Base-by-base conservation (phyloP, 1,140 invertebrate species). In the Helicoverpa zea region DNA sequence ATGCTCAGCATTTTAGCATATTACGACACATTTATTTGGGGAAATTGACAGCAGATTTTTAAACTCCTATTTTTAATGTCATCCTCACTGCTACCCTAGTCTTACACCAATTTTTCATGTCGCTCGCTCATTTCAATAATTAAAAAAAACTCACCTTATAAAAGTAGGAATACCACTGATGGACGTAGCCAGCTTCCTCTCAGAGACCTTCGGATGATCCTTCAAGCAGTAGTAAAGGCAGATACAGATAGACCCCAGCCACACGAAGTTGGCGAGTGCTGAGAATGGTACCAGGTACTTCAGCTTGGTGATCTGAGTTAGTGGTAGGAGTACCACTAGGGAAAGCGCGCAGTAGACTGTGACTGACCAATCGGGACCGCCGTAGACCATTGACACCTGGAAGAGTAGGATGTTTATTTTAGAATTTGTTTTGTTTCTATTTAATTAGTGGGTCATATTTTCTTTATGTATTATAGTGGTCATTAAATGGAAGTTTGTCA, bases 281-380 rank as follows among this genome's bases (percentile, higher is more conserved):
- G 97, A 98, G 90, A 98, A 97, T 0, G 97, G 97, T 14, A 98
- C 97, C 80, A 98, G 89, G 85, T 96, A 97, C 85, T 97, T 97
- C 1, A 98, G 93, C 79, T 97, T 96, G 16, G 97, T 94, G 70
- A 98, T 96, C 85, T 97, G 96, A 2, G 96, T 96, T 14, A 97
- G 89, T 0, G 96, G 90, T 10, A 97, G 82, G 3, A 97, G 87
- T 0, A 96, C 95, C 0, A 97, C 90, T 7, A 97, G 89, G 0
- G 96, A 89, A 9, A 97, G 84, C 0, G 96, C 88, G 79, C 97
- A 97, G 90, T 96, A 97, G 0, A 94, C 80, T 0, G 92, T 92
- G 3, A 94, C 83, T 77, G 92, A 89, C 95, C 92, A 90, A 68
- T 85, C n/a, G 64, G 89, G 91, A 49, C 91, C 81, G 3, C 95